Evolutionary conservation across 2,113 vertebrate species (phyloP).

Genomic region (Empidonax traillii): DNA sequence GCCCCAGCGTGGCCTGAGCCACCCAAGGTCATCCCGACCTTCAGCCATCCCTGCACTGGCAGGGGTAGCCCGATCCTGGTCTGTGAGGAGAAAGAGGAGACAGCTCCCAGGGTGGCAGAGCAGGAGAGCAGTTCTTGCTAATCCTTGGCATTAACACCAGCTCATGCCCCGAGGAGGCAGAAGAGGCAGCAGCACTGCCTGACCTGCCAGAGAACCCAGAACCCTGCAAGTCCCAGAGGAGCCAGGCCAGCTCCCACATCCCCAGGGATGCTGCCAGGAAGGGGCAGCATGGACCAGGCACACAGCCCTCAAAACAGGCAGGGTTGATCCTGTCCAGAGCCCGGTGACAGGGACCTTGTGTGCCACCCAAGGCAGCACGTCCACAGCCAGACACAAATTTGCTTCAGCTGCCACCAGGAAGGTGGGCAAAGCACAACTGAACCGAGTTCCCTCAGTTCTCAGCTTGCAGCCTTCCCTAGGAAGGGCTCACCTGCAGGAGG

Average conservation of each 20-base stretch:
- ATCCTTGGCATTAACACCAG: neutral
- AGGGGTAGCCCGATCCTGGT: rapidly evolving
- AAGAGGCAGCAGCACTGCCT: neutral
- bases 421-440: neutral
- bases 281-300: neutral
- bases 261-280: rapidly evolving
- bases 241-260: neutral
- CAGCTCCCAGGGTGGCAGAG: neutral
- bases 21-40: neutral
- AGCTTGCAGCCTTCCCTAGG: neutral
- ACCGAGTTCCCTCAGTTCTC: neutral
- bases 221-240: rapidly evolving
- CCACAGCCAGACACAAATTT: neutral
- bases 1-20: neutral
- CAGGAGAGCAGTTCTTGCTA: neutral
- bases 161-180: neutral
- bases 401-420: neutral
- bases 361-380: neutral
- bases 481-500: neutral
- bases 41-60: neutral
- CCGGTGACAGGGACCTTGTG: rapidly evolving
- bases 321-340: neutral
- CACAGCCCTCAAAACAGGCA: rapidly evolving
- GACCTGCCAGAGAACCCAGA: neutral
- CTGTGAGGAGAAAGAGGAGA: neutral